These are phyloP conservation scores for Hafferia zeledoni DNA, from an alignment of 2,797 vertebrate genomes.

Conservation along the genomic window DNA sequence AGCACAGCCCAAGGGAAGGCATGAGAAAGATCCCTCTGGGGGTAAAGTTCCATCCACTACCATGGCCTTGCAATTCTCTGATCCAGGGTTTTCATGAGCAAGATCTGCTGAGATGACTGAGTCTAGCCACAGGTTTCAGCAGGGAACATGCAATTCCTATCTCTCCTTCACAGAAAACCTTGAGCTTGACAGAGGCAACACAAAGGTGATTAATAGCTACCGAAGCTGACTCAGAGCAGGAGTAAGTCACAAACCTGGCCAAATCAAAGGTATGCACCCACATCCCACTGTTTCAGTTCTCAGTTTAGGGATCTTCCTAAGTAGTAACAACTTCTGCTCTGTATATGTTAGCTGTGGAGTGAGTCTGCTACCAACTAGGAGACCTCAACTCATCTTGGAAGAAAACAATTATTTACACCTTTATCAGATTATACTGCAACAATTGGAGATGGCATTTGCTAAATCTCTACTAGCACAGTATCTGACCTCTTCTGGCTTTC, in stretches of 20 bases:
- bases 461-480: not conserved
- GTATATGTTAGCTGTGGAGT: not conserved
- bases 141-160: not conserved
- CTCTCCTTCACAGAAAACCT: not conserved
- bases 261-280: not conserved
- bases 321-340: not conserved
- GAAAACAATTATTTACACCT: conserved; percentile 22
- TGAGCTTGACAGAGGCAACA: not conserved
- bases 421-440: not conserved
- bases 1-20: not conserved
- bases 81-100: not conserved
- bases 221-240: not conserved
- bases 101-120: not conserved
- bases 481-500: not conserved
- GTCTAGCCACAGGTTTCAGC: not conserved
- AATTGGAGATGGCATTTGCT: not conserved
- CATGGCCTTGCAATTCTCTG: not conserved
- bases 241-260: not conserved
- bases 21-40: not conserved
- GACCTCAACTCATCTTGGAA: not conserved
- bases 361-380: not conserved
- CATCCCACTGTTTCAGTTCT: not conserved
- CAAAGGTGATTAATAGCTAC: not conserved
- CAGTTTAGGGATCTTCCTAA: not conserved
- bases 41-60: not conserved